Evolutionary conservation across 2,888 invertebrate genomes (phyloP).

Genomic region (Branchipolynoe longqiensis): DNA sequence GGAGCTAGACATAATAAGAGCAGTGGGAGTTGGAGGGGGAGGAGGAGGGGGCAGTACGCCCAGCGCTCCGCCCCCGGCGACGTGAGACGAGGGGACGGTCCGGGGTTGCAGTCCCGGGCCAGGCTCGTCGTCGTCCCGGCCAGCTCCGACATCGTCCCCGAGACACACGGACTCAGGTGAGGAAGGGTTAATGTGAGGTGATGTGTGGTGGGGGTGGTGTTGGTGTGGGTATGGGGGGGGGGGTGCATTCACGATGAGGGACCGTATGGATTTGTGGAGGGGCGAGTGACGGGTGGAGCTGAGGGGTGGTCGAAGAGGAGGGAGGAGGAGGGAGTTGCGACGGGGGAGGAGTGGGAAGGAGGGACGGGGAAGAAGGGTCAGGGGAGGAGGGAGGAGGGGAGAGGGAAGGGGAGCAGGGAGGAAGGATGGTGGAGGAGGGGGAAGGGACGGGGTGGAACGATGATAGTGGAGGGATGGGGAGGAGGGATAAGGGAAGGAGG

Average conservation of each 20-base stretch:
- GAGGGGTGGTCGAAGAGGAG: neutral
- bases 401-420: no score
- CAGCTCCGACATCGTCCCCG: conserved; percentile 34
- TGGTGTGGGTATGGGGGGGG: neutral
- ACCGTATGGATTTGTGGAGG: neutral
- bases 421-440: no score
- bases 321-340: neutral
- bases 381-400: no score
- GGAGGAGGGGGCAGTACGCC: conserved; percentile 34
- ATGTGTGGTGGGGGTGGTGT: neutral
- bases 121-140: conserved; percentile 34
- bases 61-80: neutral
- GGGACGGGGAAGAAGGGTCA: no score
- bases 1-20: no score
- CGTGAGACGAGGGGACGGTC: no score
- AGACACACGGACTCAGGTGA: conserved; percentile 50
- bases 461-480: no score
- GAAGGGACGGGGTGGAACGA: no score
- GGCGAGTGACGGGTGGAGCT: neutral
- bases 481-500: no score
- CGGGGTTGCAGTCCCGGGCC: neutral
- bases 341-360: neutral
- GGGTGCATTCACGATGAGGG: neutral
- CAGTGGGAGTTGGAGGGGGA: no score
- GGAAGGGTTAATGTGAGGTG: conserved; percentile 26